Evolutionary conservation across 2,797 vertebrate species (phyloP).

Genomic region (Trematomus bernacchii): DNA sequence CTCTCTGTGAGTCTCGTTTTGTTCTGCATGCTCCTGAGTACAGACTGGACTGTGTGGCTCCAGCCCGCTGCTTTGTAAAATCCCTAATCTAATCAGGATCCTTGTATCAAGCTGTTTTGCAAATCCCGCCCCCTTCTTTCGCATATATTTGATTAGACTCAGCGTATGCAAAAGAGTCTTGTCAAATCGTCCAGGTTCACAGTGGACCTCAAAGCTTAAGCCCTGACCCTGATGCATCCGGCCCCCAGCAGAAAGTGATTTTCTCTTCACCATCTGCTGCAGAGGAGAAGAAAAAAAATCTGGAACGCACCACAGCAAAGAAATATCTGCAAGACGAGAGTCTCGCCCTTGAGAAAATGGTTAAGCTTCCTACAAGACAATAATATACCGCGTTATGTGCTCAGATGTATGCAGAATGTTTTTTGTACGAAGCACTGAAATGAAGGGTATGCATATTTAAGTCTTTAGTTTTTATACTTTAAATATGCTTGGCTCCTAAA

Average conservation of each 20-base stretch:
- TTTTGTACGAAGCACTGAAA: conserved; percentile 25
- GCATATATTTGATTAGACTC: conserved; percentile 75
- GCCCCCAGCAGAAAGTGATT: conserved; percentile 75
- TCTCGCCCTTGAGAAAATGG: conserved; percentile 74
- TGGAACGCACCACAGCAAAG: conserved; percentile 43
- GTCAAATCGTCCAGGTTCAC: conserved; percentile 70
- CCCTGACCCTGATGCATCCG: conserved; percentile 72
- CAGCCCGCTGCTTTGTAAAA: conserved; percentile 63
- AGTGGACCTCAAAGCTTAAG: conserved; percentile 77
- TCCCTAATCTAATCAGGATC: conserved; percentile 71
- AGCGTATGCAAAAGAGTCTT: conserved; percentile 65
- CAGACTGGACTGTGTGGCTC: conserved; percentile 26
- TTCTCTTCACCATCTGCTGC: conserved; percentile 80
- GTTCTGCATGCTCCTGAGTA: conserved; percentile 32
- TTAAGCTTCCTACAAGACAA: conserved; percentile 44
- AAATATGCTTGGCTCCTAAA: conserved; percentile 24
- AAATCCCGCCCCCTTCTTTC: conserved; percentile 65
- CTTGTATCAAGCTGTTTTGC: conserved; percentile 69
- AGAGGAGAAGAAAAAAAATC: conserved; percentile 39
- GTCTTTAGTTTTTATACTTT: not conserved
- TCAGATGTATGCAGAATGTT: conserved; percentile 43
- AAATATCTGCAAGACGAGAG: conserved; percentile 61
- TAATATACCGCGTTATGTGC: conserved; percentile 58
- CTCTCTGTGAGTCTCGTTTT: conserved; percentile 22
- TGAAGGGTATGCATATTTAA: conserved; percentile 1